Conservation (phyloP, 2,113 vertebrate species). For the Empidonax traillii region DNA sequence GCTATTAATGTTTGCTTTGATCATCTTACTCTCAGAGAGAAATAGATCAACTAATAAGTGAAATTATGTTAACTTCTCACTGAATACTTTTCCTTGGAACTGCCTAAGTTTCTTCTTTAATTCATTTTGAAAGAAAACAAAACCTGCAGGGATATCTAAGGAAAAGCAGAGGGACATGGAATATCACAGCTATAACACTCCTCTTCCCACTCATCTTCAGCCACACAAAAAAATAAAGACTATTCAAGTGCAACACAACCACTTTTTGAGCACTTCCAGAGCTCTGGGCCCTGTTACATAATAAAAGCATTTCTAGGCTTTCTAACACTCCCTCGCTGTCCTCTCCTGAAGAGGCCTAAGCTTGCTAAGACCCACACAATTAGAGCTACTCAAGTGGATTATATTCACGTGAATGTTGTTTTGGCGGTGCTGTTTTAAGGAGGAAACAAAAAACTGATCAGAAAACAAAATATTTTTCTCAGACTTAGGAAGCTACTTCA, state of each 20-base stretch:
- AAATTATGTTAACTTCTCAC: not conserved
- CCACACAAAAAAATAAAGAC: not conserved
- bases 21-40: not conserved
- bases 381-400: slow-evolving; percentile 36
- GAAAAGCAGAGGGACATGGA: not conserved
- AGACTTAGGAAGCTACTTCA: not conserved
- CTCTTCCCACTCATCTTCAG: not conserved
- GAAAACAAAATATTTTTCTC: not conserved
- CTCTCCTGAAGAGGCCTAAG: not conserved
- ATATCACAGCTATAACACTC: not conserved
- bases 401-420: not conserved
- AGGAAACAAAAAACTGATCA: not conserved
- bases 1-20: not conserved
- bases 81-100: not conserved
- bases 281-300: not conserved
- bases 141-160: not conserved
- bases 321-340: not conserved
- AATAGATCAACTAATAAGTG: not conserved
- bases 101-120: not conserved
- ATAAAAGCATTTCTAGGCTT: not conserved
- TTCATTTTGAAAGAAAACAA: not conserved
- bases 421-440: not conserved
- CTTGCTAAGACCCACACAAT: slow-evolving; percentile 23
- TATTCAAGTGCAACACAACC: not conserved
- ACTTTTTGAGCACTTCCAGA: not conserved